Evolutionary conservation across 2,888 invertebrate genomes (phyloP).

Genomic region (Catonia carolina): DNA sequence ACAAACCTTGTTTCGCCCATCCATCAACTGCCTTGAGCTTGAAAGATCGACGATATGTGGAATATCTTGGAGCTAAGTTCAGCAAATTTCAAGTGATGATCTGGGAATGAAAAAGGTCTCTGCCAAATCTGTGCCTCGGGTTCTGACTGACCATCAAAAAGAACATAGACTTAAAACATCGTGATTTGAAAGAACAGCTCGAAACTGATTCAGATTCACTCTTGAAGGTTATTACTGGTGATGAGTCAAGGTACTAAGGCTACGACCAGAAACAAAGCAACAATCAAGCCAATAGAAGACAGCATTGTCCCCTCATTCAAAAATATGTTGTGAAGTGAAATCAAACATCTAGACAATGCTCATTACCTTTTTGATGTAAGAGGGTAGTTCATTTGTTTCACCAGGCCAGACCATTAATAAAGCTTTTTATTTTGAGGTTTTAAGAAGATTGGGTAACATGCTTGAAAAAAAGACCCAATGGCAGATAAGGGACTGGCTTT

Average conservation of each 20-base stretch:
- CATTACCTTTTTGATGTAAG: not conserved
- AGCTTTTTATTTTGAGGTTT: no score
- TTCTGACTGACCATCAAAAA: not conserved
- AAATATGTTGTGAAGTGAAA: not conserved
- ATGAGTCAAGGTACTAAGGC: not conserved
- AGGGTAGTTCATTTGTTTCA: not conserved
- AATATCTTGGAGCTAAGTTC: no score
- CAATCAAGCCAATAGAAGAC: not conserved
- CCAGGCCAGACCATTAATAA: no score
- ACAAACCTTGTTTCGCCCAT: no score
- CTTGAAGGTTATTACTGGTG: not conserved
- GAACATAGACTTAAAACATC: not conserved
- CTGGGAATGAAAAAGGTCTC: no score
- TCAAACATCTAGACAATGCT: not conserved
- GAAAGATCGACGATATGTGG: no score
- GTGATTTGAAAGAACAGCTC: not conserved
- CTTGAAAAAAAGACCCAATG: no score
- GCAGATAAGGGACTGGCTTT: no score
- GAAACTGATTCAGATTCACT: not conserved
- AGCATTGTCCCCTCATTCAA: not conserved
- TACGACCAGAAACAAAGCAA: not conserved
- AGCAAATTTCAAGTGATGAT: no score
- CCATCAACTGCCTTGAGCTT: no score
- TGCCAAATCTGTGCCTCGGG: not conserved
- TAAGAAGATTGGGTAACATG: no score